Evolutionary conservation across 2,113 vertebrate species (phyloP), one percentile per base, ranked within the genome.

Genomic region (Gavialis gangeticus): DNA sequence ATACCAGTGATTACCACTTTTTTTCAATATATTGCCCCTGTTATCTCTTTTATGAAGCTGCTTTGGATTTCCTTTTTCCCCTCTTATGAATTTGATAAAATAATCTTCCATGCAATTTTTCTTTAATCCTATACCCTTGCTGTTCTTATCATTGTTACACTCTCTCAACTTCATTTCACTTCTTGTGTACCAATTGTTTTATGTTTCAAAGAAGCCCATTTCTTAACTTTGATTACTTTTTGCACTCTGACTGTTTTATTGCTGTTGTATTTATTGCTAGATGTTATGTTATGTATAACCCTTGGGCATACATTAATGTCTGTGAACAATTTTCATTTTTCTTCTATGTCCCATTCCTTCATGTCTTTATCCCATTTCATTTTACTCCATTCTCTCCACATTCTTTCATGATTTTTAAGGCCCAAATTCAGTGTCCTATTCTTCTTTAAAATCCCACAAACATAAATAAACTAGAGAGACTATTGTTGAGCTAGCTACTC

Each of bases 341-440:
- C n/a, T 90, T 92, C 58, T 75, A 0, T 17, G 37, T 30, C 3
- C 66, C 88, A 7, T 73, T 85, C 57, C 37, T 85, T 71, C 12
- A 54, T 87, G 91, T 89, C 15, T 95, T 80, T 64, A 88, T 66
- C 54, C 25, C n/a, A 71, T 88, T 93, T 96, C 24, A 18, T 79
- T 88, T 86, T 34, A 85, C 28, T 19, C 30, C 59, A 63, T 10
- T 37, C 34, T 73, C 46, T 46, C 69, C 12, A 73, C 21, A 46
- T 15, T 28, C 37, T 76, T 87, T 25, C 0, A 6, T 56, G 79
- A 55, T 55, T 92, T 80, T 94, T 85, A 85, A 91, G 76, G 21
- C n/a, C 81, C 16, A 8, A 57, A 15, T 55, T 79, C 59, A 27
- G 21, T 69, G 55, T 67, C 17, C 46, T 21, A 63, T 94, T 78